Conservation (phyloP, 2,888 invertebrate genomes). For the Acanthosoma haemorrhoidale region DNA sequence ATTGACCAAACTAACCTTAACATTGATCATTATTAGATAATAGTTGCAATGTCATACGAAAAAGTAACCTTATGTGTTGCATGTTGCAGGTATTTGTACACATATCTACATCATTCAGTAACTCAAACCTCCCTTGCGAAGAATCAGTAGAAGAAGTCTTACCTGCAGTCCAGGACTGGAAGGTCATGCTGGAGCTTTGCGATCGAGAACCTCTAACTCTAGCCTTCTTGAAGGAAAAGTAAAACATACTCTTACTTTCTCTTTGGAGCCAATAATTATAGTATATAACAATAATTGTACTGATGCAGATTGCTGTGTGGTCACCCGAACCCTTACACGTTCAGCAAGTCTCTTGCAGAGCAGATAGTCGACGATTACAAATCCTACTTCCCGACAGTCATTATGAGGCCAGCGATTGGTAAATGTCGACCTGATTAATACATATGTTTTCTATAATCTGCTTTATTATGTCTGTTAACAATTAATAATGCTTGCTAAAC, state of each 20-base stretch:
- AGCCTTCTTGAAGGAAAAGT: neutral
- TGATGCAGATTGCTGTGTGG: constrained; percentile 24
- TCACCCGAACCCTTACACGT: constrained; percentile 27
- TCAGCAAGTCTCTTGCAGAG: constrained; percentile 27
- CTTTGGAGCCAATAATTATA: neutral
- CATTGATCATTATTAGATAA: no score
- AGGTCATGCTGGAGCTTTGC: constrained; percentile 12
- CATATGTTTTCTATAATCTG: no score
- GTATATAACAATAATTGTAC: neutral
- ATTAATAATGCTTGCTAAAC: no score
- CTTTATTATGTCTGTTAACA: no score
- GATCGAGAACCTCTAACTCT: neutral
- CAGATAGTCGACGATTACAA: constrained; percentile 21
- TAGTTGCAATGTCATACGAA: no score
- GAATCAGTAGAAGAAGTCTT: constrained; percentile 15
- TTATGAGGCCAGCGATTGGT: constrained; percentile 28
- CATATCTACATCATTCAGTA: constrained; percentile 24
- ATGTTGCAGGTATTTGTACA: constrained; percentile 27
- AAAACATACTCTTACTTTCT: neutral
- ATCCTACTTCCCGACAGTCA: constrained; percentile 12
- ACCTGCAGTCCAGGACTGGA: constrained; percentile 24
- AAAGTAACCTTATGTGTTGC: no score
- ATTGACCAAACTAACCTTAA: no score
- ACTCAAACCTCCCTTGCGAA: neutral
- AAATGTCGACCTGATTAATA: no score